Evolutionary conservation across 2,888 invertebrate species (phyloP).

Genomic region (Orthosia gothica): DNA sequence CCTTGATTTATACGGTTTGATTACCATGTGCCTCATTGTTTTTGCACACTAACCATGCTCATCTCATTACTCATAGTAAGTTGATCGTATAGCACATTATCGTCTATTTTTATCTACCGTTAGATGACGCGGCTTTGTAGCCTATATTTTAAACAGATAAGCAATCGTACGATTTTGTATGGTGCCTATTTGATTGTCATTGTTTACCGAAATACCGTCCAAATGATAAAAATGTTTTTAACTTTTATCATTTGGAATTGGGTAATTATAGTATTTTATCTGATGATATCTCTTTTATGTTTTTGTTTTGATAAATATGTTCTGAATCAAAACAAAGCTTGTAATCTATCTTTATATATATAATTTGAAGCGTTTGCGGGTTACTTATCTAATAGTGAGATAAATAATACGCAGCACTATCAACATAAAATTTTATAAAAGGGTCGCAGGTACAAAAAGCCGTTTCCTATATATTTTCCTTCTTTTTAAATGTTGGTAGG

Average conservation of each 20-base stretch:
- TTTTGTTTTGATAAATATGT: constrained; percentile 14
- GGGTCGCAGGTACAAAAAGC: too few species aligned
- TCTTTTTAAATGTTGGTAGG: too few species aligned
- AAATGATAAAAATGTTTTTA: constrained; percentile 12
- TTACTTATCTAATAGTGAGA: too few species aligned
- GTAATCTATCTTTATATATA: not conserved
- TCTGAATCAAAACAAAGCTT: constrained; percentile 9
- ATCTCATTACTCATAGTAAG: constrained; percentile 20
- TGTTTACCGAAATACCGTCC: constrained; percentile 36
- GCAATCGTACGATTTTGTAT: constrained; percentile 6
- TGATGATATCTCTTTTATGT: not conserved
- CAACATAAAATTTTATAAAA: too few species aligned
- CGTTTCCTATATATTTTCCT: too few species aligned
- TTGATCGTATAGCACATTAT: constrained; percentile 11
- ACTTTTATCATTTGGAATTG: constrained; percentile 18
- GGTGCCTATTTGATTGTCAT: constrained; percentile 19
- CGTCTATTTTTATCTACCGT: constrained; percentile 14
- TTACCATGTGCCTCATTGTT: constrained; percentile 29
- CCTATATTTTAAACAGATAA: constrained; percentile 40
- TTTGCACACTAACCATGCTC: not conserved
- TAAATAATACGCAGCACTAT: too few species aligned
- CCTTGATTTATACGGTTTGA: constrained; percentile 5
- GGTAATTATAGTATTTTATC: not conserved
- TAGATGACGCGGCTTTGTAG: constrained; percentile 38
- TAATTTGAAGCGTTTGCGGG: too few species aligned